These are phyloP conservation scores for Campoletis sonorensis DNA, from an alignment of 1,140 invertebrate genomes.

Conservation along the genomic window DNA sequence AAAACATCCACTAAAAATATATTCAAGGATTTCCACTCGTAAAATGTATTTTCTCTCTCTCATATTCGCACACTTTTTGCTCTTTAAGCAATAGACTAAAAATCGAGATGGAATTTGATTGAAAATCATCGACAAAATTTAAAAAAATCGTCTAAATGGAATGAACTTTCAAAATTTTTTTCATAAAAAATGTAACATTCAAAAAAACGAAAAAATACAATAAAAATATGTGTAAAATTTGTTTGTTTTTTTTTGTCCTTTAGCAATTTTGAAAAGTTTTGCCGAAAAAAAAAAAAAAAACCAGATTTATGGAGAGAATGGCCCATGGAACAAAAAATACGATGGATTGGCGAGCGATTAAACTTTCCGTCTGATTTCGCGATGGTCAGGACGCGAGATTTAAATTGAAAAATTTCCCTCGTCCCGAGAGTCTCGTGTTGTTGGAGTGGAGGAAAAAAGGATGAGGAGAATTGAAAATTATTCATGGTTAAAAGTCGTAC, in stretches of 20 bases:
- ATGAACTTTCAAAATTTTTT: too few species aligned
- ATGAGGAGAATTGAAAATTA: slow-evolving; percentile 6
- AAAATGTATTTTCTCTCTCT: too few species aligned
- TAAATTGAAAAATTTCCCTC: slow-evolving; percentile 25
- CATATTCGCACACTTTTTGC: too few species aligned
- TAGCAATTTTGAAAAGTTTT: too few species aligned
- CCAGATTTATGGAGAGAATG: background rate
- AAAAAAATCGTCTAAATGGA: too few species aligned
- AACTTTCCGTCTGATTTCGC: slow-evolving; percentile 26
- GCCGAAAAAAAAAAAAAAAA: background rate
- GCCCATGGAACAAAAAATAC: background rate
- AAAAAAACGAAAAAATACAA: too few species aligned
- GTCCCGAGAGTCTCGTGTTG: background rate
- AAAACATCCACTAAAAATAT: background rate
- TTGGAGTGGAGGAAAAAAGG: background rate
- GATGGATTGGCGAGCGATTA: slow-evolving; percentile 7
- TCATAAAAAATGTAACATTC: too few species aligned
- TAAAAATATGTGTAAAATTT: too few species aligned
- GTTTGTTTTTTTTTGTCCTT: too few species aligned
- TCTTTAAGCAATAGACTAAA: too few species aligned
- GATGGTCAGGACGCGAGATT: background rate
- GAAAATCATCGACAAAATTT: too few species aligned
- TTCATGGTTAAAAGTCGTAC: slow-evolving; percentile 5
- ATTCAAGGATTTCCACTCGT: background rate
- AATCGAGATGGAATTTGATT: too few species aligned